Conservation (phyloP, 2,113 vertebrate genomes). For the Pavo muticus region DNA sequence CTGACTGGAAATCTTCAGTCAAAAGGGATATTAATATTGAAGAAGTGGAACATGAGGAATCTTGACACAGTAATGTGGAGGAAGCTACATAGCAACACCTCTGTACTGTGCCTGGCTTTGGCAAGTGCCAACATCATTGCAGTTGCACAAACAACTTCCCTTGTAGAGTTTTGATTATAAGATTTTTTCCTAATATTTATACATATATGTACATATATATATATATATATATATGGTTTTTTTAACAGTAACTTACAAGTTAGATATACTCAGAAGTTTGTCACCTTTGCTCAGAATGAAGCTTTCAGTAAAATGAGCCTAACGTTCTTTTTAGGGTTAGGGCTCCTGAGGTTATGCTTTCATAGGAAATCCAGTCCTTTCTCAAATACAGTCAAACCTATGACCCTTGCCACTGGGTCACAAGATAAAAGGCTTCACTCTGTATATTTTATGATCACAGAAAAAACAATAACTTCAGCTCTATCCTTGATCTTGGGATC, state of each 20-base stretch:
- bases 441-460: slow-evolving; percentile 52
- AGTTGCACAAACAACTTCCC: neutral
- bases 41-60: neutral
- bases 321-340: slow-evolving; percentile 15
- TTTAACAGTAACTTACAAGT: neutral
- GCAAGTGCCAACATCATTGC: neutral
- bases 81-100: neutral
- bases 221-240: too few species aligned
- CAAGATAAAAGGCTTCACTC: slow-evolving; percentile 62
- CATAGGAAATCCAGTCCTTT: slow-evolving; percentile 56
- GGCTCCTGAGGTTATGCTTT: slow-evolving; percentile 53
- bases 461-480: slow-evolving; percentile 58
- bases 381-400: slow-evolving; percentile 43
- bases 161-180: neutral
- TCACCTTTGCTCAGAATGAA: neutral
- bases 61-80: rapidly evolving
- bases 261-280: neutral
- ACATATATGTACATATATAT: too few species aligned
- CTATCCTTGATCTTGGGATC: slow-evolving; percentile 65
- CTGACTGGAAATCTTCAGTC: neutral
- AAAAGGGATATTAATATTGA: neutral
- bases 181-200: neutral
- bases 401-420: slow-evolving; percentile 49
- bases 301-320: neutral
- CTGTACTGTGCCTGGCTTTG: neutral